Base-by-base conservation (phyloP, 2,113 vertebrate genomes). In the Rhegmatorhina hoffmannsi region DNA sequence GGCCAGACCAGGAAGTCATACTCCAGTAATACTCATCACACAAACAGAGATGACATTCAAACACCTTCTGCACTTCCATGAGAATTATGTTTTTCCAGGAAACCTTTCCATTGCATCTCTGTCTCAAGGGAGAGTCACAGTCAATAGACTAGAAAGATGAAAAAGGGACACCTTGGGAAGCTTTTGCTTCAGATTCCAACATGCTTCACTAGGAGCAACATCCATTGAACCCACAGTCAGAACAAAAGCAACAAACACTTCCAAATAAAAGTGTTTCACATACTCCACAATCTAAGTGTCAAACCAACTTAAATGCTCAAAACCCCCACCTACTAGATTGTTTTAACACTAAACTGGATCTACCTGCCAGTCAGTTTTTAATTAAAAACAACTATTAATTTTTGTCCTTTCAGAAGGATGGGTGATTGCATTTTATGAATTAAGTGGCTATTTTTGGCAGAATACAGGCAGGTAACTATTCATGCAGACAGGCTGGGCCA, bases 401-500 rank as follows among this genome's bases (percentile, higher is more conserved):
- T 68, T 44, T 94, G 34, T 43, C 84, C 44, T 67, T 52, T 64
- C 24, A 79, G 62, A 75, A 38, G 33, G 44, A 49, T 11, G 7
- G 17, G 44, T 84, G 47, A 59, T 3, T n/a, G 33, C 20, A 74
- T 21, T 68, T 81, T 2, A n/a, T 13, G 3, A 87, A 90, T 75
- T 47, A 90, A 69, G n/a, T 17, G 8, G 9, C 10, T 72, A 14
- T 67, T 84, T 92, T 81, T 63, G 52, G 82, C 60, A 81, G 18
- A 47, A 20, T 1, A 11, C 2, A 68, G 33, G 34, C 19, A 78
- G 7, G 12, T 55, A 86, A 76, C 19, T 49, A 17, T 13, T 74
- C 7, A 15, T 1, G 9, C 14, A 59, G 38, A 21, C 13, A 50
- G 24, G 8, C 0, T 52, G 19, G n/a, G 26, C 62, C 34, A 31